Evolutionary conservation across 1,140 invertebrate genomes (phyloP).

Genomic region (Heliconius eleuchia): DNA sequence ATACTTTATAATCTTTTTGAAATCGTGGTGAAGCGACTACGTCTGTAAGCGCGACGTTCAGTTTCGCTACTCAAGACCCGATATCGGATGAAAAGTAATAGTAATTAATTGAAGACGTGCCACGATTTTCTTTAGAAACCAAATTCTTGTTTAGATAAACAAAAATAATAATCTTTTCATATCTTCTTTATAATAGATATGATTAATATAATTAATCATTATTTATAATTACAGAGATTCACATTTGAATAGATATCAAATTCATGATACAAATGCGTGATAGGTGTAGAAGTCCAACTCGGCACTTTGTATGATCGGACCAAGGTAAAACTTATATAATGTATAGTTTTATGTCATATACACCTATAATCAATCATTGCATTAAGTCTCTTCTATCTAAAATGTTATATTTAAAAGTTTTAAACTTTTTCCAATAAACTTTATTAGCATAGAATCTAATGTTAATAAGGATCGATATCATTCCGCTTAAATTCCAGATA

Average conservation of each 20-base stretch:
- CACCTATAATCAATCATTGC: no score
- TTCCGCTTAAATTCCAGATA: no score
- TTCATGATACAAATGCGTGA: constrained; percentile 5
- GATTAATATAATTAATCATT: not conserved
- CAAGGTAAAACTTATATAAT: not conserved
- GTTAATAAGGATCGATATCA: no score
- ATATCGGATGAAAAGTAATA: not conserved
- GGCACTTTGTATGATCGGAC: not conserved
- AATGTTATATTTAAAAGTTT: no score
- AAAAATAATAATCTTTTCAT: not conserved
- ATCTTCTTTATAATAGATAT: not conserved
- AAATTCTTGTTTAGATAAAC: no score
- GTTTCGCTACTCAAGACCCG: not conserved
- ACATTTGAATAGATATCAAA: constrained; percentile 1
- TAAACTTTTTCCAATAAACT: no score
- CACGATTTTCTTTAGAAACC: no score
- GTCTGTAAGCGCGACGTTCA: not conserved
- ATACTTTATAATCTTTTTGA: not conserved
- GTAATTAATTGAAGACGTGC: no score
- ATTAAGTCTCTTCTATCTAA: no score
- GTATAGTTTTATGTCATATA: no score
- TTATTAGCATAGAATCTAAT: not conserved
- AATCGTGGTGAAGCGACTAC: not conserved
- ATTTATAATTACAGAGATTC: not conserved
- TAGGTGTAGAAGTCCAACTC: not conserved